Evolutionary conservation across 2,797 vertebrate genomes (phyloP).

Genomic region (Thalassophryne amazonica): DNA sequence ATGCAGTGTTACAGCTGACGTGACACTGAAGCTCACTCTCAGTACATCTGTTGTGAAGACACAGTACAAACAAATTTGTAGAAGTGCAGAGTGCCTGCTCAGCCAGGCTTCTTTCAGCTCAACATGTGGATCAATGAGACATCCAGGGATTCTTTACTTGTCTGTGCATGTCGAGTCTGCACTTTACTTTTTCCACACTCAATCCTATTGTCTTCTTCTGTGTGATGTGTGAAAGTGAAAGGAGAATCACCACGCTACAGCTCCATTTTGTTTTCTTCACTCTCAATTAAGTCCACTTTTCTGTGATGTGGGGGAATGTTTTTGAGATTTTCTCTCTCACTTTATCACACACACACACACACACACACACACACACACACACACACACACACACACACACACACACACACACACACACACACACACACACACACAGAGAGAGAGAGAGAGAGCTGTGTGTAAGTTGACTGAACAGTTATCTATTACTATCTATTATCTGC

Average conservation of each 20-base stretch:
- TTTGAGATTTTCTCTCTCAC: too few species aligned
- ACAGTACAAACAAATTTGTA: too few species aligned
- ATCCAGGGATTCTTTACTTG: background rate
- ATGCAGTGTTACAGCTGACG: too few species aligned
- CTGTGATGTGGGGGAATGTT: too few species aligned
- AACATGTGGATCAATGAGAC: background rate
- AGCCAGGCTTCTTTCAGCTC: conserved; percentile 3
- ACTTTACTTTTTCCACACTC: background rate
- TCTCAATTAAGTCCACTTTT: too few species aligned
- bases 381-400: background rate
- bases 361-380: background rate
- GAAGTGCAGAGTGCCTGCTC: too few species aligned
- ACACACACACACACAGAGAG: background rate
- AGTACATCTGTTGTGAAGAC: too few species aligned
- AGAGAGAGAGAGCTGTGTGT: background rate
- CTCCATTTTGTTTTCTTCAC: too few species aligned
- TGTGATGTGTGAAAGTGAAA: background rate
- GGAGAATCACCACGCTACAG: background rate
- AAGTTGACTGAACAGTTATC: too few species aligned
- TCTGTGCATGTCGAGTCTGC: background rate
- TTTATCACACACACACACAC: too few species aligned
- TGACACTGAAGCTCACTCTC: too few species aligned
- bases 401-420: background rate
- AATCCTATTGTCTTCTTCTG: background rate
- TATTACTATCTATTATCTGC: too few species aligned